A percentile compares a stretch with the other conserved stretches of the same genome.
Conservation (phyloP, 2,113 vertebrate genomes). For the Ictidomys tridecemlineatus region DNA sequence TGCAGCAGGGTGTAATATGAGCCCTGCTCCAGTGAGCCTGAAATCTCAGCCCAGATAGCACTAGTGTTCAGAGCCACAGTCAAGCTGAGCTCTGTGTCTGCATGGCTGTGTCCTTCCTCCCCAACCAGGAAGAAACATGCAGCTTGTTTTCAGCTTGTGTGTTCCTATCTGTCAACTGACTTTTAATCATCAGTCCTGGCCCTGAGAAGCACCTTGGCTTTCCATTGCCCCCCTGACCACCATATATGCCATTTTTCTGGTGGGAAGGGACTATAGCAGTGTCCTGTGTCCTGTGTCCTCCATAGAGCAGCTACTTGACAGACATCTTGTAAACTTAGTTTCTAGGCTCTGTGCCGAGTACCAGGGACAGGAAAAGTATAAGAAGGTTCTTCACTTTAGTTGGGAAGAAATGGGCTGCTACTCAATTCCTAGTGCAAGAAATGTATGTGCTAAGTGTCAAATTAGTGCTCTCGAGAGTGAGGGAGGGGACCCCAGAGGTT, state of each 20-base stretch:
- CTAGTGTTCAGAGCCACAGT: not conserved
- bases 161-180: not conserved
- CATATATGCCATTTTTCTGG: not conserved
- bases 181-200: not conserved
- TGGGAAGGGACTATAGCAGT: not conserved
- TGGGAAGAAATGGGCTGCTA: not conserved
- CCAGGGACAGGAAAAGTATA: not conserved
- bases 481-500: rapidly evolving
- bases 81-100: not conserved
- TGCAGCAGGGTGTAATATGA: conserved; percentile 28
- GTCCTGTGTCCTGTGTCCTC: not conserved
- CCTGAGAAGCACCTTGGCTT: not conserved
- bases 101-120: not conserved
- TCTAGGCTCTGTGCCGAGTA: not conserved
- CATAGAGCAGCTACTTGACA: not conserved
- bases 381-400: not conserved
- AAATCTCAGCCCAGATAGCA: not conserved
- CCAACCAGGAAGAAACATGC: not conserved
- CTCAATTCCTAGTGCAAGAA: not conserved
- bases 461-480: not conserved
- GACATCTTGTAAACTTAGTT: not conserved
- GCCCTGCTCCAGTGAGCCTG: not conserved
- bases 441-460: not conserved
- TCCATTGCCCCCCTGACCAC: not conserved
- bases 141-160: not conserved